Conservation (phyloP, 2,113 vertebrate genomes). For the Gnathonemus longibarbis region DNA sequence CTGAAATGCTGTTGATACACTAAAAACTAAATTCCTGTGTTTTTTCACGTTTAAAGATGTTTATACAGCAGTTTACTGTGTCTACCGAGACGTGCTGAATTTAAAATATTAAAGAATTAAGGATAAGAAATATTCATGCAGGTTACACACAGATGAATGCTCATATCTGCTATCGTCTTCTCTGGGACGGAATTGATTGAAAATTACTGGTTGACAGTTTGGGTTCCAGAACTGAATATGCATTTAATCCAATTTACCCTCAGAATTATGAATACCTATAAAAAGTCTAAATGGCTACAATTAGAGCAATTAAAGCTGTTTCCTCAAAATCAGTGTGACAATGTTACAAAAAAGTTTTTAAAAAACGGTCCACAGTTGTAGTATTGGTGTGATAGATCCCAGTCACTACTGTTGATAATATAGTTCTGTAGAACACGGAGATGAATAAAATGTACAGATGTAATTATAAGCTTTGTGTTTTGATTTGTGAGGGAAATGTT, state of each 20-base stretch:
- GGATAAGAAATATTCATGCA: not conserved
- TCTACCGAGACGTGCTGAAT: not conserved
- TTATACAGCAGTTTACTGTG: not conserved
- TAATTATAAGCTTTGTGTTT: conserved; percentile 64
- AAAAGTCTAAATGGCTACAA: not conserved
- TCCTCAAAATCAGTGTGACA: conserved; percentile 14
- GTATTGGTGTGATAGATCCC: conserved; percentile 56
- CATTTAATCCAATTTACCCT: conserved; percentile 42
- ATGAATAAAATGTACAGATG: conserved; percentile 50
- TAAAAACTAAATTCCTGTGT: not conserved
- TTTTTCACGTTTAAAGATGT: not conserved
- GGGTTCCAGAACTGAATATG: conserved; percentile 23
- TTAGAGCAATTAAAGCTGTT: not conserved
- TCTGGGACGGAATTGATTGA: not conserved
- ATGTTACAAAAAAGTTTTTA: not conserved
- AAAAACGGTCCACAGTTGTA: conserved; percentile 37
- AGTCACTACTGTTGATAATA: conserved; percentile 63
- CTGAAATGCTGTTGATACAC: not conserved
- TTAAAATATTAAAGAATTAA: not conserved
- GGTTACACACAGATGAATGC: not conserved
- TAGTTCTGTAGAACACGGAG: conserved; percentile 59
- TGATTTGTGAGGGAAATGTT: conserved; percentile 62
- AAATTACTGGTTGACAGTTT: not conserved
- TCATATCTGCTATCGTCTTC: not conserved
- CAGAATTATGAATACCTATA: not conserved